A percentile compares a stretch with the other conserved stretches of the same genome.
Conservation (phyloP, 2,797 vertebrate genomes). For the Sarcoramphus papa region DNA sequence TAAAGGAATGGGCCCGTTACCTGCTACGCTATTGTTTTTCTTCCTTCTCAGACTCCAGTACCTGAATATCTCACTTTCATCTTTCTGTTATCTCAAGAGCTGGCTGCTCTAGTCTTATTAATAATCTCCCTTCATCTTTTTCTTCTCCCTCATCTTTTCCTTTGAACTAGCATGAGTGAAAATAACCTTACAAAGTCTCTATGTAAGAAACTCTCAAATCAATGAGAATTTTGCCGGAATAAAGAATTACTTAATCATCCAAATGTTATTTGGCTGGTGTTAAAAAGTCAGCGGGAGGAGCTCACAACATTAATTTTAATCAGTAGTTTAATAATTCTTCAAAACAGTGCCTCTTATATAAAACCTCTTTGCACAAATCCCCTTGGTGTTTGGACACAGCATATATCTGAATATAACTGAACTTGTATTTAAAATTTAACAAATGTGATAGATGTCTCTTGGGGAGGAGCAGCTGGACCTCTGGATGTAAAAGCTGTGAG, state of each 20-base stretch:
- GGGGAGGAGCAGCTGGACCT: not conserved
- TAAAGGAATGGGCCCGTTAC: not conserved
- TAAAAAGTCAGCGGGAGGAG: constrained; percentile 11
- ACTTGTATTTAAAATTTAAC: constrained; percentile 7
- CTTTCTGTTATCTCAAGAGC: not conserved
- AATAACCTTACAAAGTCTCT: not conserved
- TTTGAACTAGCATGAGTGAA: not conserved
- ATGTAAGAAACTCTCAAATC: not conserved
- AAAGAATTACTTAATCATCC: not conserved
- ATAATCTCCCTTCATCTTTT: not conserved
- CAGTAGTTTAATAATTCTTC: constrained; percentile 1
- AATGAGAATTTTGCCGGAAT: not conserved
- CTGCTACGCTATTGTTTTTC: accelerated
- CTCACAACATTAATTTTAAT: constrained; percentile 13
- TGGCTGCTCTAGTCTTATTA: not conserved
- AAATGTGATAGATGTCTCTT: not conserved
- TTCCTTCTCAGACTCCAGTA: not conserved
- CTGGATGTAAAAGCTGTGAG: not conserved
- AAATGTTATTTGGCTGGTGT: not conserved
- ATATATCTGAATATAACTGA: not conserved
- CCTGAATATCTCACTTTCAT: not conserved
- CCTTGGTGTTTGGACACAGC: not conserved
- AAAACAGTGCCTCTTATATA: not conserved
- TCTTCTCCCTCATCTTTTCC: not conserved
- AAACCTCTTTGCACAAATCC: constrained; percentile 10